A percentile compares a stretch with the other conserved stretches of the same genome.
These are phyloP conservation scores for Saccostrea cuccullata DNA, from an alignment of 1,140 invertebrate species.

Conservation along the genomic window DNA sequence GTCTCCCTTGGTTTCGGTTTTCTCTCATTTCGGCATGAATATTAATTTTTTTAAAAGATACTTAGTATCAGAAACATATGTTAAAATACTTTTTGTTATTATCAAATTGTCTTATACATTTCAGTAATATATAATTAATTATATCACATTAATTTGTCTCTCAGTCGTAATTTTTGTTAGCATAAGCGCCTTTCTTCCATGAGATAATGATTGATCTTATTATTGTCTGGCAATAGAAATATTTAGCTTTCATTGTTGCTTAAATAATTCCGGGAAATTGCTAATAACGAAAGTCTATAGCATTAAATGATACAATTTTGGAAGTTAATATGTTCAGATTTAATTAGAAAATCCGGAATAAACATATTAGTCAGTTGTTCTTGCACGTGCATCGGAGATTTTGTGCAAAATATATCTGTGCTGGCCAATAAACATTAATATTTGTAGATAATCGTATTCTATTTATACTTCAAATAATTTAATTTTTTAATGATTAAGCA, in stretches of 20 bases:
- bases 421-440: too few relatives aligned
- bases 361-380: not conserved
- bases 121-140: not conserved
- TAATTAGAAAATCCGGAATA: not conserved
- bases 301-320: not conserved
- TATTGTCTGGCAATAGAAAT: not conserved
- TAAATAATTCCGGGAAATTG: not conserved
- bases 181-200: not conserved
- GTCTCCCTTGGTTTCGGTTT: not conserved
- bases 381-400: not conserved
- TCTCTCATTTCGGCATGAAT: not conserved
- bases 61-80: not conserved
- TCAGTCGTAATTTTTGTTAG: not conserved
- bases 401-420: not conserved
- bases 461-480: not conserved
- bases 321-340: not conserved
- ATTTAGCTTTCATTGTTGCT: not conserved
- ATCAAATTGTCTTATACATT: not conserved
- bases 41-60: not conserved
- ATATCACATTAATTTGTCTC: not conserved
- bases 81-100: not conserved
- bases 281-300: not conserved
- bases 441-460: too few relatives aligned
- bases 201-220: not conserved
- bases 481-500: not conserved